phyloP scores from a whole-genome alignment of 2,888 invertebrate species.

The Agrypnus murinus region DNA sequence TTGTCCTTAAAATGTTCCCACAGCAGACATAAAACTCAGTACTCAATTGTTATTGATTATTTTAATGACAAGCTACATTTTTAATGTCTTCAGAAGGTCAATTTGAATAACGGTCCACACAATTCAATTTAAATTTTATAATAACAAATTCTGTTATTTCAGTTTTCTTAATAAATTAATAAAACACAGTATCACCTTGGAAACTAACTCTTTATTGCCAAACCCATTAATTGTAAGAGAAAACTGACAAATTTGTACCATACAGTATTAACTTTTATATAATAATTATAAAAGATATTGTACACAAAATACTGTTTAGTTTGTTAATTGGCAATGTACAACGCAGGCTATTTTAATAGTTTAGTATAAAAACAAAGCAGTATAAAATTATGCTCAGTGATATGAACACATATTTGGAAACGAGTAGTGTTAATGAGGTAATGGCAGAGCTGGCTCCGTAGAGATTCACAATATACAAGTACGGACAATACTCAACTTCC shows the following conservation, averaged over 20 bases:
- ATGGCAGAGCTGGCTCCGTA: constrained; percentile 62
- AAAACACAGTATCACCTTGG: constrained; percentile 56
- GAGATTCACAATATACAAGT: constrained; percentile 66
- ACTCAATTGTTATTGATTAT: constrained; percentile 2
- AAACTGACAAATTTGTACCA: constrained; percentile 68
- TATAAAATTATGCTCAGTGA: constrained; percentile 65
- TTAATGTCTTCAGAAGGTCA: too few species aligned
- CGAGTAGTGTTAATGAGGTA: constrained; percentile 66
- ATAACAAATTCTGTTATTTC: too few species aligned
- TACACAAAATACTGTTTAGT: constrained; percentile 51
- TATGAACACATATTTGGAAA: constrained; percentile 69
- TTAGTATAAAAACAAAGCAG: constrained; percentile 63
- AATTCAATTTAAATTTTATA: too few species aligned
- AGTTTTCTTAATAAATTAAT: not conserved
- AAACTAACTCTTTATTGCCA: constrained; percentile 73
- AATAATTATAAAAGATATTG: constrained; percentile 42
- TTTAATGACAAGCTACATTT: not conserved
- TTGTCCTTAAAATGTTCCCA: not conserved
- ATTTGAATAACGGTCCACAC: not conserved
- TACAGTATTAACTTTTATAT: constrained; percentile 55
- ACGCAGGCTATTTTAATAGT: constrained; percentile 56
- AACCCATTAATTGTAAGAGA: constrained; percentile 66
- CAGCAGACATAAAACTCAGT: not conserved
- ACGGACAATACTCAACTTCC: constrained; percentile 60
- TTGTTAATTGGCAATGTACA: constrained; percentile 62